These are phyloP conservation scores for Ornithorhynchus anatinus DNA, from an alignment of 2,113 vertebrate genomes.

Conservation along the genomic window DNA sequence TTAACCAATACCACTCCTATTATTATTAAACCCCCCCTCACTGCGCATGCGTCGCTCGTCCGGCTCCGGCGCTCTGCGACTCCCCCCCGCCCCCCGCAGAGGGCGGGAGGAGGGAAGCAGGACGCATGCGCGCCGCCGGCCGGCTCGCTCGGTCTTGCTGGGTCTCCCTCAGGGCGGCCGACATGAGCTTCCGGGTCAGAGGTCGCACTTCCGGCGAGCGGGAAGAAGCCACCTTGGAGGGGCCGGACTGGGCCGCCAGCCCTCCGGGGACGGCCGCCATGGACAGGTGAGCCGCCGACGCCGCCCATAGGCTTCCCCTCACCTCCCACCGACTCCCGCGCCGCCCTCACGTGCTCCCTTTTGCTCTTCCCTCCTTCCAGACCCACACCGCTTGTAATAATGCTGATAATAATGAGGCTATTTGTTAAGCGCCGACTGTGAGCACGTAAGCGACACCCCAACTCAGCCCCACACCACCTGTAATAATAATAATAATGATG, in stretches of 20 bases:
- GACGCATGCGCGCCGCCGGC: no score
- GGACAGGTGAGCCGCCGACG: constrained; percentile 29
- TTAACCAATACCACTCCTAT: no score
- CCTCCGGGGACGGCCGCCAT: neutral
- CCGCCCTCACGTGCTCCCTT: neutral
- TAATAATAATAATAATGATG: no score
- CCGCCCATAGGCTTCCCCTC: neutral
- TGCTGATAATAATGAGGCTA: no score
- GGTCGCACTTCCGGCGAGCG: constrained; percentile 49
- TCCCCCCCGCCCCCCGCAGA: neutral
- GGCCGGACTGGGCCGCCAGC: neutral
- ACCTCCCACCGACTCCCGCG: neutral
- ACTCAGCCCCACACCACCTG: no score
- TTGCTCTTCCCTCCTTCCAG: neutral
- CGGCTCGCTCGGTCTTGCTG: no score
- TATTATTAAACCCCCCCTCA: no score
- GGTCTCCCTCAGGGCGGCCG: neutral
- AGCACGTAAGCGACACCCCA: no score
- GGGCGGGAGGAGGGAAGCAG: no score
- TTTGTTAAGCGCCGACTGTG: no score
- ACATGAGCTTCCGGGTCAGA: constrained; percentile 29
- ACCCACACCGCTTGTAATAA: neutral
- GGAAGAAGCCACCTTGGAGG: neutral
- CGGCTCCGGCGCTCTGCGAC: accelerated
- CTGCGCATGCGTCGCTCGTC: neutral